Evolutionary conservation across 30 jellyfish, hydroid and myxozoan genomes (phyloP), one percentile per base, ranked within the genome.

Genomic region (Aurelia aurita complex sp. Pacific): DNA sequence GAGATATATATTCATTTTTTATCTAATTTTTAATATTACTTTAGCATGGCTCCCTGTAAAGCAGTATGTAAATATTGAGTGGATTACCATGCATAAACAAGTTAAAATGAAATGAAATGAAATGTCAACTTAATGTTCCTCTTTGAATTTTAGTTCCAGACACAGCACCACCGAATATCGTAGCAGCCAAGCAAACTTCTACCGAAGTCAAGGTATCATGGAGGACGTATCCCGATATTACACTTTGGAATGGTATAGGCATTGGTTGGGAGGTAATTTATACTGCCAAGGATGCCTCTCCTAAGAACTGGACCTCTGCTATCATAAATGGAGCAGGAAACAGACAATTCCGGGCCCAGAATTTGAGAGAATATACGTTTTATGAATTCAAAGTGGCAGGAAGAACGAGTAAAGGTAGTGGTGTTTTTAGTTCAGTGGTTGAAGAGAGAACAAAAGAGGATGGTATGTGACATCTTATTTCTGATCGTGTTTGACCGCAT

Each of bases 371-470:
- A 71, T 84, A 84, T 61, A 64, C 75, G 6, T 33, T n/a, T 10
- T 84, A 84, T 33, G 83, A 73, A 43, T 84, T 84, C 60, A 77
- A 64, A 50, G 82, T 84, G 7, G 87, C 93, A 17, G 93, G 81
- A 0, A 75, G 85, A 42, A 86, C 95, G 17, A 34, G 69, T 16
- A 76, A 76, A 86, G 95, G 89, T 11, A 76, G 64, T 17, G 95
- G 95, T 36, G 65, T 46, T n/a, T 76, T 62, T 63, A 76, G 85
- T 76, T 80, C 83, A 2, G 62, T 76, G 6, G 77, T 38, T 15
- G 95, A 86, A 69, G 95, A 69, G 55, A 76, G 85, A 34, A 86
- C 95, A 13, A 76, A 23, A 72, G 89, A 76, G 42, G 95, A 86
- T 64, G 67, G 93, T 84, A 64, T 36, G 83, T 80, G 10, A 43